These are phyloP conservation scores for Adelges cooleyi DNA, from an alignment of 1,140 invertebrate genomes.

Conservation along the genomic window DNA sequence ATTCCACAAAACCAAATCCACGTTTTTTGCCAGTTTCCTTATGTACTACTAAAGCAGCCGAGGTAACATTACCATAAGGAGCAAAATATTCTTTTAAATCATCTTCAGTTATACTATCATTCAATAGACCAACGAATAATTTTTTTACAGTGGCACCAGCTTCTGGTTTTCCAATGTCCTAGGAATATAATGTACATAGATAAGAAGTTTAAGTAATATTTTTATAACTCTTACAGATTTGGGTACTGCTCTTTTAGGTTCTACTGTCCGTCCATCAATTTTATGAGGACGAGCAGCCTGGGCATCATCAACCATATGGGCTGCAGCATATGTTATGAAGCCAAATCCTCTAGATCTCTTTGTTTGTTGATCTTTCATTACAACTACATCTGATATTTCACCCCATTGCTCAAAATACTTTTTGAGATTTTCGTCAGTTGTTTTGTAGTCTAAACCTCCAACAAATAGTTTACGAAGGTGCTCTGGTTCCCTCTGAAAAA, in stretches of 20 bases:
- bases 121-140: conserved; percentile 83
- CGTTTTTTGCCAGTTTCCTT: conserved; percentile 82
- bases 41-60: conserved; percentile 83
- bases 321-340: conserved; percentile 86
- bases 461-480: conserved; percentile 94
- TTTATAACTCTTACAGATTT: conserved; percentile 46
- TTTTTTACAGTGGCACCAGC: conserved; percentile 90
- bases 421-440: conserved; percentile 90
- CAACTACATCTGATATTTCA: conserved; percentile 92
- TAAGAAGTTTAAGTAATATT: not conserved
- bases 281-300: conserved; percentile 74
- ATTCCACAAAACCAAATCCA: conserved; percentile 90
- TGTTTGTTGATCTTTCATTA: conserved; percentile 94
- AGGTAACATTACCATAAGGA: conserved; percentile 68
- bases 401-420: conserved; percentile 95
- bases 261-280: conserved; percentile 77
- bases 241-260: conserved; percentile 93
- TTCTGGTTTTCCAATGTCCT: conserved; percentile 80
- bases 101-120: conserved; percentile 80
- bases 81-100: conserved; percentile 75
- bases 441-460: conserved; percentile 89
- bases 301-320: conserved; percentile 88
- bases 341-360: conserved; percentile 88
- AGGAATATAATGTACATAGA: conserved; percentile 32
- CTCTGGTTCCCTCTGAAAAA: conserved; percentile 60